phyloP scores from a whole-genome alignment of 2,113 vertebrate genomes.

The Leucopsar rothschildi region DNA sequence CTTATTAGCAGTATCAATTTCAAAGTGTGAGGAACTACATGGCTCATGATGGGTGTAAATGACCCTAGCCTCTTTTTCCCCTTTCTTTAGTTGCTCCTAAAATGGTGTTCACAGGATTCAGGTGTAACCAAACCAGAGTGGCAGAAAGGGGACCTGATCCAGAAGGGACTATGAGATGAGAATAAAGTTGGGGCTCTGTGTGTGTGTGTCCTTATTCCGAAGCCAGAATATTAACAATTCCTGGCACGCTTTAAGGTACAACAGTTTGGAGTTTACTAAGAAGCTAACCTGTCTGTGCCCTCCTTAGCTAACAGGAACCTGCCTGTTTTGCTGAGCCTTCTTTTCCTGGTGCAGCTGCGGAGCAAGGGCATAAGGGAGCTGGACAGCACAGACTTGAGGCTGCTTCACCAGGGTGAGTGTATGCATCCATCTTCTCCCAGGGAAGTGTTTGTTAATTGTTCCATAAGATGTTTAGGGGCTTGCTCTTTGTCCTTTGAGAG shows the following conservation, averaged over 20 bases:
- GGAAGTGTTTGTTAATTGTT: neutral
- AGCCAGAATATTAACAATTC: neutral
- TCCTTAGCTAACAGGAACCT: slow-evolving; percentile 71
- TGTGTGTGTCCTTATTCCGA: neutral
- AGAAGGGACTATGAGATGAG: neutral
- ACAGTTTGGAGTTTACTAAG: neutral
- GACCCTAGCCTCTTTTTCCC: accelerated
- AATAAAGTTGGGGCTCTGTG: neutral
- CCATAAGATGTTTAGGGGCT: neutral
- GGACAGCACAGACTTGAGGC: slow-evolving; percentile 85
- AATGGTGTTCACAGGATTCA: neutral
- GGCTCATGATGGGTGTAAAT: neutral
- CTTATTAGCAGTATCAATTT: neutral
- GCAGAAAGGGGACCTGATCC: neutral
- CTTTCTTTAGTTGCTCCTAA: neutral
- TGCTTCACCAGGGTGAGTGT: slow-evolving; percentile 86
- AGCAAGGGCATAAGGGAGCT: slow-evolving; percentile 69
- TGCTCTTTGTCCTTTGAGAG: neutral
- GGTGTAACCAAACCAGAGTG: neutral
- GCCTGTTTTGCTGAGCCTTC: slow-evolving; percentile 83
- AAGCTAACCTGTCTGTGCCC: neutral
- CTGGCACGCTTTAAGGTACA: neutral
- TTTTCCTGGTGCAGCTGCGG: slow-evolving; percentile 79
- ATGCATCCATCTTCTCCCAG: neutral
- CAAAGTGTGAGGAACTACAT: neutral